Evolutionary conservation across 2,797 vertebrate species (phyloP).

Genomic region (Nothura maculosa): DNA sequence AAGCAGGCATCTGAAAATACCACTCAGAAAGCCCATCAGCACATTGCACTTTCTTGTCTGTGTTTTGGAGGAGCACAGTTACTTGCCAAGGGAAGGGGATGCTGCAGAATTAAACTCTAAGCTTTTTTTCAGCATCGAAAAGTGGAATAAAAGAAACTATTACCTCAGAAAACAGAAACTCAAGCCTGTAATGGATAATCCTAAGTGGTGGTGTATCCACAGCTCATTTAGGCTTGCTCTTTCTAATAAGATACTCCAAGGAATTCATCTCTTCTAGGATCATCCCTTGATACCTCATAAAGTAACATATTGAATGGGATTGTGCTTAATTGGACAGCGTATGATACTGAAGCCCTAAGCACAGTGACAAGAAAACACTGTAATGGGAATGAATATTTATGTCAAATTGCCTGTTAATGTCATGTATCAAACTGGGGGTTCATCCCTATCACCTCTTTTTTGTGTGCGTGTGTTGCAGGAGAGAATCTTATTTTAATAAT

Average conservation of each 20-base stretch:
- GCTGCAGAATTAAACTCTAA: neutral
- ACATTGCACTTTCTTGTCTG: neutral
- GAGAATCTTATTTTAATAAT: neutral
- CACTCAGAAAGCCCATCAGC: neutral
- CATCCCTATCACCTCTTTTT: neutral
- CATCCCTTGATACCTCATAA: neutral
- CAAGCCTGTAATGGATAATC: neutral
- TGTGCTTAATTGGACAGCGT: neutral
- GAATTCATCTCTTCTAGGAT: neutral
- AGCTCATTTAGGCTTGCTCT: neutral
- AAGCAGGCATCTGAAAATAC: conserved; percentile 21
- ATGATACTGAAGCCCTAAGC: neutral
- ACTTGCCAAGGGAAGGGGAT: neutral
- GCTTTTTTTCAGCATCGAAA: neutral
- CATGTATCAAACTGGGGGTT: neutral
- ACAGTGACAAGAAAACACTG: neutral
- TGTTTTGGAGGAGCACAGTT: neutral
- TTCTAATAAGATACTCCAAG: neutral
- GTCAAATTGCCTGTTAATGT: neutral
- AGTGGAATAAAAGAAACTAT: neutral
- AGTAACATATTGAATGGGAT: neutral
- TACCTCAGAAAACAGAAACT: neutral
- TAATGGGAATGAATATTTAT: neutral
- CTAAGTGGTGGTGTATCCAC: neutral
- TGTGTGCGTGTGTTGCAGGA: too few relatives aligned